phyloP scores from a whole-genome alignment of 1,140 invertebrate species.

The Panonychus citri region DNA sequence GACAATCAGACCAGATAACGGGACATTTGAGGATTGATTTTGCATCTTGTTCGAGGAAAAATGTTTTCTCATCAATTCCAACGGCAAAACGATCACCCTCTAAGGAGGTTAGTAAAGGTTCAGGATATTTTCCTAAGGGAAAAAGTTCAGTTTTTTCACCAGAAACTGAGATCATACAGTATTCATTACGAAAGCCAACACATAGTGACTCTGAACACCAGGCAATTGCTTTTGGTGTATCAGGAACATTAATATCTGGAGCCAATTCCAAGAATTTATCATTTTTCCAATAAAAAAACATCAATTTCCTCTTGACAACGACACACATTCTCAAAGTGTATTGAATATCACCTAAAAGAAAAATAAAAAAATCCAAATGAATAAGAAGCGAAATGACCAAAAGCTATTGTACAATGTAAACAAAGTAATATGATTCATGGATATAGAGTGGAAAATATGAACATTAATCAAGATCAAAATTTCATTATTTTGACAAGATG shows the following conservation, averaged over 20 bases:
- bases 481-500: too few species aligned
- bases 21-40: slow-evolving; percentile 38
- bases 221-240: slow-evolving; percentile 56
- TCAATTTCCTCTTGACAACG: slow-evolving; percentile 58
- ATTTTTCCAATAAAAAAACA: slow-evolving; percentile 73
- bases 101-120: slow-evolving; percentile 54
- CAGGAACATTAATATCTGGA: slow-evolving; percentile 48
- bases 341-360: slow-evolving; percentile 21
- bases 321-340: slow-evolving; percentile 59
- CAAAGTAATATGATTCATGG: too few species aligned
- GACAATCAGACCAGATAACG: slow-evolving; percentile 50
- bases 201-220: slow-evolving; percentile 62
- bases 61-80: slow-evolving; percentile 55
- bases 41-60: slow-evolving; percentile 50
- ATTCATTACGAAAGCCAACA: slow-evolving; percentile 60
- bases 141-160: slow-evolving; percentile 54
- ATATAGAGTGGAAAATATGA: too few species aligned
- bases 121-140: slow-evolving; percentile 48
- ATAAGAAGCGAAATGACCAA: not conserved
- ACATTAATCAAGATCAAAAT: too few species aligned
- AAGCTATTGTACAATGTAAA: too few species aligned
- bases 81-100: slow-evolving; percentile 46
- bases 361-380: not conserved
- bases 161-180: slow-evolving; percentile 38
- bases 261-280: slow-evolving; percentile 45